phyloP scores from a whole-genome alignment of 2,113 vertebrate species.

The Odontesthes bonariensis region DNA sequence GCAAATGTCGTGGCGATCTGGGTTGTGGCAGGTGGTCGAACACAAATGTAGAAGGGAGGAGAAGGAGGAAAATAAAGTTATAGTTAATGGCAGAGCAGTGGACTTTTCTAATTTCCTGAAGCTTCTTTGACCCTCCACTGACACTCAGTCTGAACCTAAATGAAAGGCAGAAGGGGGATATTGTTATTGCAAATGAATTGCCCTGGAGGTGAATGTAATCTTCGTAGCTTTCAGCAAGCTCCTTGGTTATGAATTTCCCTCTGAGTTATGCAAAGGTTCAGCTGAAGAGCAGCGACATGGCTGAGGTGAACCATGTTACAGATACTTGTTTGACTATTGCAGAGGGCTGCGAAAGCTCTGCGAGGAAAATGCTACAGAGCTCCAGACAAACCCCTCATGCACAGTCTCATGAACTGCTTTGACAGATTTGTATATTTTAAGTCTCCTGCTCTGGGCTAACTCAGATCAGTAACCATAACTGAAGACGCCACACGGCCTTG shows the following conservation, averaged over 20 bases:
- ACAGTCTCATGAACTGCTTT: constrained; percentile 27
- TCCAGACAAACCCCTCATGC: not conserved
- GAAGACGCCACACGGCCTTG: not conserved
- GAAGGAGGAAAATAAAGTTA: not conserved
- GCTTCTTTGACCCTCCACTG: constrained; percentile 33
- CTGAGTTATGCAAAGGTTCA: constrained; percentile 48
- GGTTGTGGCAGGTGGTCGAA: not conserved
- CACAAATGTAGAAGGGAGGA: too few species aligned
- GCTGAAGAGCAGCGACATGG: constrained; percentile 16
- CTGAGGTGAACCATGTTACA: constrained; percentile 14
- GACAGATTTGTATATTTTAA: constrained; percentile 43
- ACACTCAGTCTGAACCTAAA: constrained; percentile 15
- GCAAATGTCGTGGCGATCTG: constrained; percentile 78
- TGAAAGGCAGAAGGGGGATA: constrained; percentile 6
- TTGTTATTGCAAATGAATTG: constrained; percentile 44
- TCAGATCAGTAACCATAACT: constrained; percentile 16
- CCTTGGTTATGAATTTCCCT: constrained; percentile 44
- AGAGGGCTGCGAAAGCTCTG: constrained; percentile 12
- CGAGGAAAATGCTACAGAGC: not conserved
- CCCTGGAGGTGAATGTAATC: constrained; percentile 50
- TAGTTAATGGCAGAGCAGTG: constrained; percentile 22
- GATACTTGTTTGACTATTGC: constrained; percentile 21
- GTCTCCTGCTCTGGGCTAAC: constrained; percentile 28
- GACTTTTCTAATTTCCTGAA: constrained; percentile 61
- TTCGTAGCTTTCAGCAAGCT: constrained; percentile 24